Evolutionary conservation across 2,888 invertebrate genomes (phyloP), one percentile per base, ranked within the genome.

Genomic region (Monopis laevigella): DNA sequence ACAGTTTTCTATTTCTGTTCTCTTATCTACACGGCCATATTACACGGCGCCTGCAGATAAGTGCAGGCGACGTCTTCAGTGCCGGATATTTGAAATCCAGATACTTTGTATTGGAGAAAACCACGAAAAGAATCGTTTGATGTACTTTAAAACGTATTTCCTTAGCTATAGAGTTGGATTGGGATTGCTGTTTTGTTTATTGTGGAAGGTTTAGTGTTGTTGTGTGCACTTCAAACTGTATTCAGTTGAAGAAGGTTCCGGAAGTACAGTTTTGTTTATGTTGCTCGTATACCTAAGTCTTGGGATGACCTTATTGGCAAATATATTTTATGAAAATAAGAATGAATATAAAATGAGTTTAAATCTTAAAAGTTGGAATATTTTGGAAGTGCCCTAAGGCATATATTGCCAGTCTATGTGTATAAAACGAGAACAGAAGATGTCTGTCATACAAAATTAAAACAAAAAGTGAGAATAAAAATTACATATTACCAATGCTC

Each of bases 11-110:
- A 32, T 32, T 32, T 32, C 16, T 32, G 11, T 32, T 32, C n/a
- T n/a, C 32, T 17, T 32, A 32, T 32, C 32, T 13, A 14, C 32
- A 32, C 32, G 32, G 32, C 14, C 16, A 16, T 32, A 32, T 32
- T 32, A 32, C 32, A 32, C 32, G 4, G 28, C 28, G 40, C 7
- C 40, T 40, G 40, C 29, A 40, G 29, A 18, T 29, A 28, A 40
- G 29, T 40, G 40, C 29, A 40, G 16, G 40, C 13, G 40, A 18
- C 19, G 26, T n/a, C 29, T 40, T 40, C 40, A 8, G 12, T 17
- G 26, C 17, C 40, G 40, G 40, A 40, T 40, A 40, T 40, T 40
- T 40, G 40, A 40, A 40, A 40, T 29, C 29, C 40, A 40, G 40
- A 29, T 30, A 19, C 26, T 27, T 28, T 18, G 18, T 40, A 29